Conservation (phyloP, 2,113 vertebrate genomes). For the Asarcornis scutulata region DNA sequence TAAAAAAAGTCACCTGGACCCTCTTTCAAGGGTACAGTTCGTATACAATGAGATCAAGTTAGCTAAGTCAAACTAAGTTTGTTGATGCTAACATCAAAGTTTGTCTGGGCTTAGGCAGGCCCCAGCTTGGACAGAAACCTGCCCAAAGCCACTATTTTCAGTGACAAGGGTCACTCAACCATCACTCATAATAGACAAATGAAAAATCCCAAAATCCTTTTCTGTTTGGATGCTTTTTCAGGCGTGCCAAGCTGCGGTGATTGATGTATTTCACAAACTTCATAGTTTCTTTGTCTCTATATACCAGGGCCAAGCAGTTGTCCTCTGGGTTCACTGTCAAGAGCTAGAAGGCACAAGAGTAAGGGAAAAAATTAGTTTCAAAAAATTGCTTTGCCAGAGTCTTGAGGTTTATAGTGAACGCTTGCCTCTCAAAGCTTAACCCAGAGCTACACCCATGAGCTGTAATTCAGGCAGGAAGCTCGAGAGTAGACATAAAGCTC, state of each 20-base stretch:
- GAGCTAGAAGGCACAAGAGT: constrained; percentile 78
- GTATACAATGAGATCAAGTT: fast-evolving
- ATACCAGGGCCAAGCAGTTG: constrained; percentile 92
- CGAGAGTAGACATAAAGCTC: neutral
- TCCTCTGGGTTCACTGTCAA: constrained; percentile 92
- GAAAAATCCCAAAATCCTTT: constrained; percentile 90
- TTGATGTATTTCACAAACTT: constrained; percentile 96
- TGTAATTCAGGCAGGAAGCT: neutral
- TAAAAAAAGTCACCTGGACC: neutral
- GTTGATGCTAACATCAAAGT: neutral
- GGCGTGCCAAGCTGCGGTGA: constrained; percentile 77
- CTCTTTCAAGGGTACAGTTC: neutral
- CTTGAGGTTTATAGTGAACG: neutral
- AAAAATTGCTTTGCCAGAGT: neutral
- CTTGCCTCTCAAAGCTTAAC: neutral
- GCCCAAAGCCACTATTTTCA: neutral
- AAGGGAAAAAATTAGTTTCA: neutral
- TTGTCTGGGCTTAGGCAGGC: neutral
- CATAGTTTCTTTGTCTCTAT: constrained; percentile 94
- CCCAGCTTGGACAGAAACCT: neutral
- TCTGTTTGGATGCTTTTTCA: constrained; percentile 44
- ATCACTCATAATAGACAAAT: constrained; percentile 94
- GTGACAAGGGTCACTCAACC: neutral
- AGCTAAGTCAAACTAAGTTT: too few species aligned
- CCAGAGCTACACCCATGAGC: fast-evolving